Percentiles rank a stretch among this genome's conserved stretches.
phyloP scores from a whole-genome alignment of 2,113 vertebrate species.

The Colius striatus region DNA sequence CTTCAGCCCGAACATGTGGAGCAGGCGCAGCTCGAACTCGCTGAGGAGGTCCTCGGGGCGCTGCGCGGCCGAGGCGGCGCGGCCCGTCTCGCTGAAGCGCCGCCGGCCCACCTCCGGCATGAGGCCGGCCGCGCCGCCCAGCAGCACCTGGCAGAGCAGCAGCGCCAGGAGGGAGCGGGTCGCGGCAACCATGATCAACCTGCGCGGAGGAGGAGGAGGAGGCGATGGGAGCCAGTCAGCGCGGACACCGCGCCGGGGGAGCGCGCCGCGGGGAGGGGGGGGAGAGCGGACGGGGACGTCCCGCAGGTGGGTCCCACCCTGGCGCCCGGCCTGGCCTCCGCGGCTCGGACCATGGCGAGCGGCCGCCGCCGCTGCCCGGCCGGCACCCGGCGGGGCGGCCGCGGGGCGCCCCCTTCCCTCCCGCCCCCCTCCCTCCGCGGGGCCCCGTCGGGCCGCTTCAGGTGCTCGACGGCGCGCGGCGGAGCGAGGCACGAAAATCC shows the following conservation, averaged over 20 bases:
- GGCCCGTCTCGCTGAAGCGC: slow-evolving; percentile 85
- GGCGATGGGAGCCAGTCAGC: background rate
- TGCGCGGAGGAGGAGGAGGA: slow-evolving; percentile 72
- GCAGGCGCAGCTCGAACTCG: slow-evolving; percentile 92
- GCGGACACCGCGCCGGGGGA: background rate
- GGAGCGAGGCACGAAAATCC: slow-evolving; percentile 3
- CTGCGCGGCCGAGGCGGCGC: slow-evolving; percentile 79
- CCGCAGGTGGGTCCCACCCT: background rate
- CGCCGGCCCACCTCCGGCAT: slow-evolving; percentile 92
- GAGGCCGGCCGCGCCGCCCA: slow-evolving; percentile 91
- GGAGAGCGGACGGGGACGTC: background rate
- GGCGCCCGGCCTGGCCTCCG: background rate
- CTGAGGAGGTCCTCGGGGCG: slow-evolving; percentile 88
- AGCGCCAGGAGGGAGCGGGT: slow-evolving; percentile 94
- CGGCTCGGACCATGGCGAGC: background rate
- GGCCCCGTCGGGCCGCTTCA: background rate
- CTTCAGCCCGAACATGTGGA: slow-evolving; percentile 95
- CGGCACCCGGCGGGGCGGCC: background rate
- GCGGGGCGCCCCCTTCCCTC: background rate
- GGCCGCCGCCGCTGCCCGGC: background rate
- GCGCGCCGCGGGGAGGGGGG: background rate
- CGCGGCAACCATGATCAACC: slow-evolving; percentile 97
- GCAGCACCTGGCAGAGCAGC: slow-evolving; percentile 95
- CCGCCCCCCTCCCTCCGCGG: background rate
- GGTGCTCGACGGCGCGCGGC: background rate